Evolutionary conservation across 2,888 invertebrate species (phyloP).

Genomic region (Drosophila heteroneura): DNA sequence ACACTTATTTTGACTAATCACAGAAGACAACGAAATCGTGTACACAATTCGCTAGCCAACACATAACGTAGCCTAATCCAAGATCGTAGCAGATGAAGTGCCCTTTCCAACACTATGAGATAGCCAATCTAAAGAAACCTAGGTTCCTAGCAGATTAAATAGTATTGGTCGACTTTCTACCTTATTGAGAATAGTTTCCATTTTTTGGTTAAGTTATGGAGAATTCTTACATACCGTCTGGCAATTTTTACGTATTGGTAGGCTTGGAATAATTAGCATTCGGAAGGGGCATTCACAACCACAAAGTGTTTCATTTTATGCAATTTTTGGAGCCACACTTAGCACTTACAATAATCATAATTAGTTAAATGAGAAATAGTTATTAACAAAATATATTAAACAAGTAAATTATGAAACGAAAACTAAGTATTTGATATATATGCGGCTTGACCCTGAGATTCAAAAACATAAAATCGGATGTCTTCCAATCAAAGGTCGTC

Average conservation of each 20-base stretch:
- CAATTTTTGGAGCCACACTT: slow-evolving; percentile 68
- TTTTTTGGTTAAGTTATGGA: neutral
- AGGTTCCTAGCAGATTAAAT: slow-evolving; percentile 3
- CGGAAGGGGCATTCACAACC: slow-evolving; percentile 47
- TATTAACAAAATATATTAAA: slow-evolving; percentile 67
- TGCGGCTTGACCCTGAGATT: slow-evolving; percentile 85
- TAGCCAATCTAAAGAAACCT: neutral
- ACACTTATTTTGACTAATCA: slow-evolving; percentile 61
- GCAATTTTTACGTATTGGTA: neutral
- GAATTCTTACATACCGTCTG: too few species aligned
- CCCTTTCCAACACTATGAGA: slow-evolving; percentile 37
- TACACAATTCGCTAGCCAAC: slow-evolving; percentile 38
- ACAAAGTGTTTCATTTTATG: slow-evolving; percentile 71
- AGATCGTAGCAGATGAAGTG: slow-evolving; percentile 23
- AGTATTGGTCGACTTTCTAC: neutral
- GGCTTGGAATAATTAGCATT: slow-evolving; percentile 3
- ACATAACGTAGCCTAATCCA: slow-evolving; percentile 21
- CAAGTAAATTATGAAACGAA: slow-evolving; percentile 50
- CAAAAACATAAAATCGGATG: slow-evolving; percentile 85
- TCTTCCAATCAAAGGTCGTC: slow-evolving; percentile 86
- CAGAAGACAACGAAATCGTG: slow-evolving; percentile 72
- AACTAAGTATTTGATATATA: slow-evolving; percentile 68
- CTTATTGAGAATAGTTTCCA: neutral
- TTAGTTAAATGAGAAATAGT: slow-evolving; percentile 73
- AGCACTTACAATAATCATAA: slow-evolving; percentile 74